Conservation (phyloP, 2,113 vertebrate genomes). For the Choloepus hoffmanni region DNA sequence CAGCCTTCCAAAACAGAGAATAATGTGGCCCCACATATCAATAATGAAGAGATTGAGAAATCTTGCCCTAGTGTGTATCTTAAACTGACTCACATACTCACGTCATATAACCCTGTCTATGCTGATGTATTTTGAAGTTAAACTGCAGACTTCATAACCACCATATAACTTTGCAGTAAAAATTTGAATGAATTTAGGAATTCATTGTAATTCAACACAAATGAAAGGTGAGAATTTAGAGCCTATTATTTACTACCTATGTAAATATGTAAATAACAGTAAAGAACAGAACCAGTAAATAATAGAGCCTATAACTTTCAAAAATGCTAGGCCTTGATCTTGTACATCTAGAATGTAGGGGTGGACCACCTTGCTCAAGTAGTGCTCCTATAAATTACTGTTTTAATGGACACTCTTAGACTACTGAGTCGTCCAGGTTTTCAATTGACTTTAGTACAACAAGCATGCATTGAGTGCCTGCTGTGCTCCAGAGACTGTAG, state of each 20-base stretch:
- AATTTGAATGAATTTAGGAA: not conserved
- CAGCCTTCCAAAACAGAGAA: not conserved
- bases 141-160: not conserved
- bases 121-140: slow-evolving; percentile 40
- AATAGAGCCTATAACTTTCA: not conserved
- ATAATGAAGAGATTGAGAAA: not conserved
- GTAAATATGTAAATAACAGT: not conserved
- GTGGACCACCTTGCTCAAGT: not conserved
- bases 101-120: not conserved
- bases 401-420: not conserved
- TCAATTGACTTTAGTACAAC: not conserved
- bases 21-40: not conserved
- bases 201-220: not conserved
- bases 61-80: not conserved
- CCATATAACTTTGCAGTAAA: not conserved
- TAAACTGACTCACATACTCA: not conserved
- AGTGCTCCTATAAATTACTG: not conserved
- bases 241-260: not conserved
- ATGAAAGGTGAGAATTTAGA: not conserved
- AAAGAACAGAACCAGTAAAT: not conserved
- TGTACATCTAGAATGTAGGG: not conserved
- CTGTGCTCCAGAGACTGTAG: not conserved
- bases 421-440: not conserved
- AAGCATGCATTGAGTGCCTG: not conserved
- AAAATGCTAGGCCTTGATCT: not conserved